Base-by-base conservation (phyloP, 2,797 vertebrate species). In the Sparus aurata region DNA sequence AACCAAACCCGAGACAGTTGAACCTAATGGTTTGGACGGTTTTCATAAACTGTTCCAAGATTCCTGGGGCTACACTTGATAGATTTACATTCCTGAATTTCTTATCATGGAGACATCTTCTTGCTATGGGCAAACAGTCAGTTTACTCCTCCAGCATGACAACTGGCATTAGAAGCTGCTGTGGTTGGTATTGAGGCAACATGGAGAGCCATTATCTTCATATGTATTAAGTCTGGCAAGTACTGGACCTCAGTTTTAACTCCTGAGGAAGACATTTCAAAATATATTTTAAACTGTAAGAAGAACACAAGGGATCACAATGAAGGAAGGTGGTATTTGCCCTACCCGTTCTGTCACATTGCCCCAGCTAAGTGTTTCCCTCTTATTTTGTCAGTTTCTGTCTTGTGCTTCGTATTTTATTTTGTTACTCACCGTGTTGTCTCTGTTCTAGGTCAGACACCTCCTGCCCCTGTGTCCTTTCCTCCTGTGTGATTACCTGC, bases 101-200 rank as follows among this genome's bases (percentile, higher is more conserved):
- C 5, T n/a, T 3, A 71, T 18, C 30, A 52, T 22, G 27, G 46
- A 43, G 20, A 62, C 61, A 59, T 69, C 30, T 34, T 34, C 7
- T 34, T 20, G 38, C 38, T 67, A 18, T 0, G 5, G 25, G 23
- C 53, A 65, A 67, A 69, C 9, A 38, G 52, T 73, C 52, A 65
- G 30, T 80, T 80, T 52, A 55, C 9, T 27, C 52, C 30, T 41
- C 52, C 52, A 11, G 57, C 63, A 46, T 41, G 22, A 57, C 25
- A 61, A 79, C 30, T 49, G 72, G 50, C 34, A 65, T 23, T 60
- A 52, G 34, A 77, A 49, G 41, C 54, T 15, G 49, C 68, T 73
- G 2, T n/a, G 53, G 34, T 47, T 38, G 45, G 45, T 45, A 41
- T 12, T 22, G 54, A 70, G 74, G 38, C 27, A 68, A 25, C 46